Conservation (phyloP, 2,888 invertebrate genomes). For the Orchesellides sinensis region DNA sequence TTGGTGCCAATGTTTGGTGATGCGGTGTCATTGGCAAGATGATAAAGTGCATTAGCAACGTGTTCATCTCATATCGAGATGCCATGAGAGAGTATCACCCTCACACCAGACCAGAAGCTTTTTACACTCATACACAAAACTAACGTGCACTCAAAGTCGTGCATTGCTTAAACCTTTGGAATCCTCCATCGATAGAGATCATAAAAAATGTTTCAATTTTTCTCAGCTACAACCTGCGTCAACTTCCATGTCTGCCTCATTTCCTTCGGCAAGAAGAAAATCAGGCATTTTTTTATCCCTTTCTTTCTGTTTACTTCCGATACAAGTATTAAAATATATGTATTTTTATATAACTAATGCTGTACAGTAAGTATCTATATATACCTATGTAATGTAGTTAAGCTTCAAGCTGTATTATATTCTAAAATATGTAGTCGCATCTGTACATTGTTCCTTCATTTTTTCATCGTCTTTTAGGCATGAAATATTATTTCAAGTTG, state of each 20-base stretch:
- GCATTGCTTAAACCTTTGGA: not conserved
- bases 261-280: constrained; percentile 54
- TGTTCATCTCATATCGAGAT: constrained; percentile 46
- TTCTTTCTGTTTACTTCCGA: constrained; percentile 3
- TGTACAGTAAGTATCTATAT: not conserved
- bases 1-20: constrained; percentile 40
- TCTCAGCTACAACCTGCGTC: constrained; percentile 29
- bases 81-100: constrained; percentile 15
- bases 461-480: not conserved
- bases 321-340: constrained; percentile 8
- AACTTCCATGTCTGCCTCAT: constrained; percentile 40
- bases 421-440: not conserved
- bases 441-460: too few relatives aligned
- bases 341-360: not conserved
- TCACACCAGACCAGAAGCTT: constrained; percentile 37
- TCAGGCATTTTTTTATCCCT: constrained; percentile 28
- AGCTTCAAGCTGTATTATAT: not conserved
- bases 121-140: constrained; percentile 49
- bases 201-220: constrained; percentile 52
- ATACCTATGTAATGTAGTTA: too few relatives aligned
- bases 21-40: constrained; percentile 62
- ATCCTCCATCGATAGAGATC: constrained; percentile 8
- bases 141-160: constrained; percentile 26
- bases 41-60: constrained; percentile 61
- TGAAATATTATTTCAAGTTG: not conserved